Conservation (phyloP, 35 echinoderm and acorn worm genomes). For the Diadema setosum region DNA sequence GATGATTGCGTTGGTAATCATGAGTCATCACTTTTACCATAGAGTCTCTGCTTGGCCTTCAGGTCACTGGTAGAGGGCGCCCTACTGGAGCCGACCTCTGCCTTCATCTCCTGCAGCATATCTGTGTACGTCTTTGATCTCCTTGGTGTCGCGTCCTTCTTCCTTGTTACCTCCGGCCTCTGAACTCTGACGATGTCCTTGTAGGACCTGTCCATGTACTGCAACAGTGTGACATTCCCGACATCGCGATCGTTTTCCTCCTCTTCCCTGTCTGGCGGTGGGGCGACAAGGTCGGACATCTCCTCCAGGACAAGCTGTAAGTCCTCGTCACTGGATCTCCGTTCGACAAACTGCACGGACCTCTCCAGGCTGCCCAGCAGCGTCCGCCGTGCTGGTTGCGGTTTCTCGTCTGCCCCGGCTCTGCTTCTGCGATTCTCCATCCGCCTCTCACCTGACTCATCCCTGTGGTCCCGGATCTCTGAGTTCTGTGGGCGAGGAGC, state of each 20-base stretch:
- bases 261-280: neutral
- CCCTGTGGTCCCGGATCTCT: neutral
- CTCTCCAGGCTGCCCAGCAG: neutral
- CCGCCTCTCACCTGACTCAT: neutral
- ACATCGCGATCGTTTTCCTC: neutral
- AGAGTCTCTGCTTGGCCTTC: conserved; percentile 56
- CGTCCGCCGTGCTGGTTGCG: neutral
- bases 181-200: conserved; percentile 74
- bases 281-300: neutral
- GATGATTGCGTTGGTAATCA: no score
- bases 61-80: neutral
- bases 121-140: conserved; percentile 82
- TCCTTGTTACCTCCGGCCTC: conserved; percentile 68
- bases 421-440: neutral
- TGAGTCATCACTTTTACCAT: no score
- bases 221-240: neutral
- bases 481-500: neutral
- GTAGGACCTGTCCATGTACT: conserved; percentile 48
- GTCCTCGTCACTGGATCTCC: neutral
- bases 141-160: conserved; percentile 23
- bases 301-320: conserved; percentile 8
- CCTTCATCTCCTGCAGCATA: conserved; percentile 77
- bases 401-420: neutral
- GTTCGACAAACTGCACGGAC: neutral
- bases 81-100: neutral